These are phyloP conservation scores for Cataglyphis altisquamis DNA, from an alignment of 2,888 invertebrate species.

Conservation along the genomic window DNA sequence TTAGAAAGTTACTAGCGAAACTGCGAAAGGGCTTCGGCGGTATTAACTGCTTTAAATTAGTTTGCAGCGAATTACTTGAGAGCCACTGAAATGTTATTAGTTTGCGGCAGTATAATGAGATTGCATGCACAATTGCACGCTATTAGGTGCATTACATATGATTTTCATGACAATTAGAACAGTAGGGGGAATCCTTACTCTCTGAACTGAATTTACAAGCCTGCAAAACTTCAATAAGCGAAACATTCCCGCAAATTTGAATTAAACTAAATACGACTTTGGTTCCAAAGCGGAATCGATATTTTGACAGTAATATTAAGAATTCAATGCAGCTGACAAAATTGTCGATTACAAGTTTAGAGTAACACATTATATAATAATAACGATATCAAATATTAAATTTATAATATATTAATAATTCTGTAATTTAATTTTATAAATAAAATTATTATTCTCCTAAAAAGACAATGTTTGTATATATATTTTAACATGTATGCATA, in stretches of 20 bases:
- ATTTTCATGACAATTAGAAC: slow-evolving; percentile 54
- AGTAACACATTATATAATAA: neutral
- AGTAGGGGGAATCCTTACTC: slow-evolving; percentile 20
- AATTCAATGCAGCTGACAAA: neutral
- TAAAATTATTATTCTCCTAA: neutral
- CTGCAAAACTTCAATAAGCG: slow-evolving; percentile 2
- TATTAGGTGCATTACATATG: slow-evolving; percentile 48
- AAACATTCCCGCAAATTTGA: neutral
- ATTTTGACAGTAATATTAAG: slow-evolving; percentile 8
- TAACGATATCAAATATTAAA: slow-evolving; percentile 3
- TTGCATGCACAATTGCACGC: slow-evolving; percentile 41
- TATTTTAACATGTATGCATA: too few relatives aligned
- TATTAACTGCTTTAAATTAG: slow-evolving; percentile 64
- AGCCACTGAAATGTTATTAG: slow-evolving; percentile 64
- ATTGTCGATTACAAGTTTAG: slow-evolving; percentile 16
- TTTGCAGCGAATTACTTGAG: slow-evolving; percentile 59
- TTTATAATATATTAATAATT: neutral
- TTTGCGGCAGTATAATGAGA: slow-evolving; percentile 60
- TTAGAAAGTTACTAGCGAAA: slow-evolving; percentile 16
- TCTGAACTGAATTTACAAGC: slow-evolving; percentile 35
- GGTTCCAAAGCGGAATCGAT: neutral
- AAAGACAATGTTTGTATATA: neutral
- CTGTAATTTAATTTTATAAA: neutral
- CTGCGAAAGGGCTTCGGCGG: slow-evolving; percentile 23
- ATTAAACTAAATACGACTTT: slow-evolving; percentile 16